A percentile compares a stretch with the other conserved stretches of the same genome.
Conservation (phyloP, 1,140 invertebrate genomes). For the Elymnias hypermnestra region DNA sequence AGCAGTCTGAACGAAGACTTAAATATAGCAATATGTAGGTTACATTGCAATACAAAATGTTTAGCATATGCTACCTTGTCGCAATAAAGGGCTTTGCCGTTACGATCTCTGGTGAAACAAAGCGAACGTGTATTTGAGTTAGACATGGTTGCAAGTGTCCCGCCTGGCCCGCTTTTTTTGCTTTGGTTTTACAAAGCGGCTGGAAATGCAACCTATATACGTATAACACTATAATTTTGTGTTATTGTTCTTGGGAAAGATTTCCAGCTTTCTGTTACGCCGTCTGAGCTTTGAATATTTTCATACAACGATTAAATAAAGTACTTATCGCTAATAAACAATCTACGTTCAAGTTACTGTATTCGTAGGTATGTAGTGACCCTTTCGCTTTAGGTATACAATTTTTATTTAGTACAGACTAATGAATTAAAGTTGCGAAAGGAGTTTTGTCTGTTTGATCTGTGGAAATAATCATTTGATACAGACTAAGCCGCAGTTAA, state of each 20-base stretch:
- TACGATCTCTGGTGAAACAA: conserved; percentile 28
- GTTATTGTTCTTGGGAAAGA: conserved; percentile 50
- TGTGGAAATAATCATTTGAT: too few relatives aligned
- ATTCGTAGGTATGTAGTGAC: too few relatives aligned
- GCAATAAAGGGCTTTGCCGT: conserved; percentile 33
- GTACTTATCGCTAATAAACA: background rate
- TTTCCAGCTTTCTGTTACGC: conserved; percentile 23
- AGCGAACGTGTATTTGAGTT: conserved; percentile 31
- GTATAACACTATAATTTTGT: conserved; percentile 37
- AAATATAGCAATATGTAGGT: conserved; percentile 59
- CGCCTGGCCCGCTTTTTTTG: conserved; percentile 48
- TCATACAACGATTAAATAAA: conserved; percentile 8
- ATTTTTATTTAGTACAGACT: too few relatives aligned
- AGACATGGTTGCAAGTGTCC: conserved; percentile 56
- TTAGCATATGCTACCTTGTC: conserved; percentile 47
- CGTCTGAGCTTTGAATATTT: conserved; percentile 18
- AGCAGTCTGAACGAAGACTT: conserved; percentile 37
- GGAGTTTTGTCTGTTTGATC: too few relatives aligned
- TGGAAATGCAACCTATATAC: conserved; percentile 48
- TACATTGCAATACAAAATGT: conserved; percentile 48
- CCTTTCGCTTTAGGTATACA: too few relatives aligned
- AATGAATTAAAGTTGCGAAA: too few relatives aligned
- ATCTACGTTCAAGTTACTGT: background rate
- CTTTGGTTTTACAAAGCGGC: conserved; percentile 47
- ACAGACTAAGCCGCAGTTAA: too few relatives aligned